Evolutionary conservation across 2,113 vertebrate genomes (phyloP).

Genomic region (Athene cunicularia): DNA sequence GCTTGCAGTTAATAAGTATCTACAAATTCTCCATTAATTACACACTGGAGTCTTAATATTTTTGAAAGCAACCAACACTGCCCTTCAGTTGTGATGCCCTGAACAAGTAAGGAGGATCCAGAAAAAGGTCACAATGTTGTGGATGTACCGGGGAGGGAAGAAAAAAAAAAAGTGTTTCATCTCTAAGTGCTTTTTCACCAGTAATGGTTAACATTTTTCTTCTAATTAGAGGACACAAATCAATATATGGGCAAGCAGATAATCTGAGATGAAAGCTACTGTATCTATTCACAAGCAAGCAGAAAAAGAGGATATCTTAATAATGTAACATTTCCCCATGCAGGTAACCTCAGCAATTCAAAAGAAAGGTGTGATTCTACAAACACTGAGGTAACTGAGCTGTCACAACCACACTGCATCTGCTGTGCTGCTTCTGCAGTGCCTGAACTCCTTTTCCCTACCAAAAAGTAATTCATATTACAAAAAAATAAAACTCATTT

Average conservation of each 20-base stretch:
- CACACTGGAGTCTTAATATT: not conserved
- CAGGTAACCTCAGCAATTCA: not conserved
- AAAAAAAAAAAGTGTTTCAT: not conserved
- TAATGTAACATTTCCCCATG: not conserved
- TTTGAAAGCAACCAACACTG: not conserved
- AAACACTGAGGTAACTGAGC: not conserved
- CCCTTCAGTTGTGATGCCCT: not conserved
- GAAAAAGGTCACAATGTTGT: not conserved
- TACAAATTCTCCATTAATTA: not conserved
- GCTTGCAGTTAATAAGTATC: not conserved
- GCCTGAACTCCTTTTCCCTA: not conserved
- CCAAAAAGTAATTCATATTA: not conserved
- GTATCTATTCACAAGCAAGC: not conserved
- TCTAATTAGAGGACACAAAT: not conserved
- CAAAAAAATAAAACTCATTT: not conserved
- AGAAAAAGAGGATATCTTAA: not conserved
- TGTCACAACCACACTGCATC: not conserved
- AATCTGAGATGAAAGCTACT: not conserved
- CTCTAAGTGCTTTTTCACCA: not conserved
- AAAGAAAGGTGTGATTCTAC: not conserved
- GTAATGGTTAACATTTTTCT: not conserved
- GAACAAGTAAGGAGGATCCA: not conserved
- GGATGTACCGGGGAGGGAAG: not conserved
- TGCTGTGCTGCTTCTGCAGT: not conserved
- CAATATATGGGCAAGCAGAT: not conserved